Evolutionary conservation across 2,888 invertebrate genomes (phyloP).

Genomic region (Dryomyza anilis): DNA sequence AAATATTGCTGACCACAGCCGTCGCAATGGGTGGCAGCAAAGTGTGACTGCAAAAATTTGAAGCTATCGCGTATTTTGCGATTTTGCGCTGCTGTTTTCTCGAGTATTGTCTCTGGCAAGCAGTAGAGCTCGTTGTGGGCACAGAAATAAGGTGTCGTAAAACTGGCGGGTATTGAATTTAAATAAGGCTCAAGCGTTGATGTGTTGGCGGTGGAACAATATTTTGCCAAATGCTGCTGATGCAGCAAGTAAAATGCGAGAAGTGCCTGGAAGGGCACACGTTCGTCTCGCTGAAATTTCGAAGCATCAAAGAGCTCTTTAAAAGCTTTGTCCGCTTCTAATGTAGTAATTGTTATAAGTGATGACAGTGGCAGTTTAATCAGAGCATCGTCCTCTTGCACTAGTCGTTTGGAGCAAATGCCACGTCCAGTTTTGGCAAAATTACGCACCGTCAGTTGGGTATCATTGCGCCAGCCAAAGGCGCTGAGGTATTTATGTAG

Average conservation of each 20-base stretch:
- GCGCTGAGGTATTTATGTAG: constrained; percentile 44
- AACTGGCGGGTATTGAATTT: constrained; percentile 70
- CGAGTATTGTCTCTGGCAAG: constrained; percentile 66
- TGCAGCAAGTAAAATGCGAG: constrained; percentile 75
- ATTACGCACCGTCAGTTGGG: constrained; percentile 65
- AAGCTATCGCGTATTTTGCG: constrained; percentile 59
- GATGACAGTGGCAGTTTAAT: constrained; percentile 67
- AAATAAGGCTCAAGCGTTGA: constrained; percentile 71
- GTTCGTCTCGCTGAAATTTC: constrained; percentile 47
- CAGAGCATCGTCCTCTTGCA: constrained; percentile 66
- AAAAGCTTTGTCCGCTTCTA: constrained; percentile 65
- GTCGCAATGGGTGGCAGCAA: constrained; percentile 40
- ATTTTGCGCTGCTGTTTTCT: constrained; percentile 65
- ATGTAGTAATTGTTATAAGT: constrained; percentile 67
- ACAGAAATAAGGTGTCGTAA: constrained; percentile 74
- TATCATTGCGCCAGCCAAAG: constrained; percentile 66
- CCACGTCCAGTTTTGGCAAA: constrained; percentile 78
- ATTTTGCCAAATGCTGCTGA: constrained; percentile 67
- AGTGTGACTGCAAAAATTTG: constrained; percentile 38
- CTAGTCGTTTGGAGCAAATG: constrained; percentile 66
- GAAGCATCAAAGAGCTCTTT: constrained; percentile 60
- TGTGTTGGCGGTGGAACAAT: no score
- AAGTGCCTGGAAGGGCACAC: constrained; percentile 72
- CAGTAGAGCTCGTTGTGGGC: constrained; percentile 63
- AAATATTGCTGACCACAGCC: constrained; percentile 61